phyloP scores from a whole-genome alignment of 2,113 vertebrate species.

The Tetrao urogallus region DNA sequence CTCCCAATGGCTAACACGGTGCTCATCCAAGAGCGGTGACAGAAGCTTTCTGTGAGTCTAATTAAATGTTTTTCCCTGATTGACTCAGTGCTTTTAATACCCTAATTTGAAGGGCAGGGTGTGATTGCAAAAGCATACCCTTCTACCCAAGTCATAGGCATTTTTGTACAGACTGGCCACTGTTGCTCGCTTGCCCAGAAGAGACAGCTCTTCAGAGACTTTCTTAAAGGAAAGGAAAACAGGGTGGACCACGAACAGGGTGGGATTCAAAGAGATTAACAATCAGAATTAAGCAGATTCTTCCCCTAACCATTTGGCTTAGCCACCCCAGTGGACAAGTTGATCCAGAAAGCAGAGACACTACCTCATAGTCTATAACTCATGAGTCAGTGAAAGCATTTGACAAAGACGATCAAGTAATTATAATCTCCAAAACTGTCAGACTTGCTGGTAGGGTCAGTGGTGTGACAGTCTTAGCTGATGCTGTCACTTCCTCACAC shows the following conservation, averaged over 20 bases:
- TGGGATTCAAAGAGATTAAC: slow-evolving; percentile 14
- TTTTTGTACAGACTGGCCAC: background rate
- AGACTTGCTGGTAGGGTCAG: slow-evolving; percentile 3
- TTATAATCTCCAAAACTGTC: slow-evolving; percentile 5
- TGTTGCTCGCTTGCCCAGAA: background rate
- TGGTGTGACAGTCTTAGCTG: background rate
- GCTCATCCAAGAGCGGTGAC: background rate
- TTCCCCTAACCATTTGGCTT: slow-evolving; percentile 14
- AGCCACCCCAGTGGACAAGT: slow-evolving; percentile 16
- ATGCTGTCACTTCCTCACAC: background rate
- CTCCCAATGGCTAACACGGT: background rate
- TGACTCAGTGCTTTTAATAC: background rate
- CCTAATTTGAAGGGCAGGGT: background rate
- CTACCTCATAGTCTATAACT: slow-evolving; percentile 39
- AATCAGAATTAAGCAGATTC: slow-evolving; percentile 22
- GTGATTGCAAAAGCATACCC: background rate
- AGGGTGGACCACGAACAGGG: background rate
- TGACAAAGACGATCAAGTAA: slow-evolving; percentile 43
- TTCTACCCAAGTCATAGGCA: background rate
- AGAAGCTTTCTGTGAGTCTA: background rate
- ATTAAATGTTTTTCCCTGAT: background rate
- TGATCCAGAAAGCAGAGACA: slow-evolving; percentile 43
- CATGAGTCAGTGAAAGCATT: slow-evolving; percentile 42
- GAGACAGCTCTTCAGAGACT: background rate
- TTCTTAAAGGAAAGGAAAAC: background rate